phyloP scores from a whole-genome alignment of 2,797 vertebrate species.

The Carapus acus region DNA sequence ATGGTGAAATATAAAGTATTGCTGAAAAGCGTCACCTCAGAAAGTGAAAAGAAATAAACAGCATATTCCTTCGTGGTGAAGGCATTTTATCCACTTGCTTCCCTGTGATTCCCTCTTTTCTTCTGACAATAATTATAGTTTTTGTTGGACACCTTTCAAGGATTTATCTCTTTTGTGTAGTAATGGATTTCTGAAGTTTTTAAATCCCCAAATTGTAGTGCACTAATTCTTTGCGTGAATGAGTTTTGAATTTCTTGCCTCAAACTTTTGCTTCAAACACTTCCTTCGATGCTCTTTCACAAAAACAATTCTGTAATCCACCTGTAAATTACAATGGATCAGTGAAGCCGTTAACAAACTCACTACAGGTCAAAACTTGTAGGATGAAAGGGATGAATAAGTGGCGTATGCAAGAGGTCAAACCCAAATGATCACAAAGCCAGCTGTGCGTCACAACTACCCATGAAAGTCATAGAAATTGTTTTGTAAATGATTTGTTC shows the following conservation, averaged over 20 bases:
- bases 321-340: slow-evolving; percentile 12
- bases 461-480: no score
- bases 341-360: slow-evolving; percentile 23
- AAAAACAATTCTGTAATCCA: slow-evolving; percentile 25
- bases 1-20: slow-evolving; percentile 73
- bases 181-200: slow-evolving; percentile 76
- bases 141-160: slow-evolving; percentile 77
- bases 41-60: slow-evolving; percentile 76
- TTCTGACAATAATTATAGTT: slow-evolving; percentile 77
- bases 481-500: no score
- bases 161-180: slow-evolving; percentile 77
- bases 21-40: slow-evolving; percentile 75
- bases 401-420: no score
- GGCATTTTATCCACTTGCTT: slow-evolving; percentile 76
- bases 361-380: background rate
- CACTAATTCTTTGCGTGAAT: slow-evolving; percentile 65
- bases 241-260: slow-evolving; percentile 68
- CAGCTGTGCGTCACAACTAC: no score
- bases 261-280: slow-evolving; percentile 69
- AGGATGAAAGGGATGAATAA: no score
- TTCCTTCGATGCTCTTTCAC: slow-evolving; percentile 47
- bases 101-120: slow-evolving; percentile 73
- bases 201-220: slow-evolving; percentile 79
- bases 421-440: no score
- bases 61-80: slow-evolving; percentile 72